Evolutionary conservation across 2,113 vertebrate genomes (phyloP), one percentile per base, ranked within the genome.

Genomic region (Pelodiscus sinensis): DNA sequence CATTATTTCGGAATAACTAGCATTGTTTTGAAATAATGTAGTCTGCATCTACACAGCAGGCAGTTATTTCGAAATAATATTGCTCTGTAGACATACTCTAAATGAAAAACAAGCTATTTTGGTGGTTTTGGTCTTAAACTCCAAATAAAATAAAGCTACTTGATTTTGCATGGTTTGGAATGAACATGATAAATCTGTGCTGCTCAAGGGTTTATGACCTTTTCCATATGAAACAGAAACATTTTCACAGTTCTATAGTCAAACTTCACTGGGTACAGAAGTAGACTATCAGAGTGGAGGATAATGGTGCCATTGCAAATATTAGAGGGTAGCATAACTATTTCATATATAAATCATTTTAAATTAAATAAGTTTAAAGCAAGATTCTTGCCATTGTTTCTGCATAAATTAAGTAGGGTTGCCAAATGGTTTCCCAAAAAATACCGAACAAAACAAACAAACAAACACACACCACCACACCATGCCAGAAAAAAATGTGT

Each of bases 341-440:
- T 87, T 9, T 21, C 57, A 57, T 55, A 15, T 2, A 44, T 71
- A 86, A 18, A 8, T 94, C 84, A 68, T 50, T 77, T 82, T 2
- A 68, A 4, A 82, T 81, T 31, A 93, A 92, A 88, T 77, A 87
- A 19, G 51, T 50, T 22, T 79, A 31, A 92, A 96, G 38, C 52
- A 92, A 24, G 90, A 89, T 7, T 68, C 15, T 68, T 8, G 5
- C 27, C 62, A 68, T 15, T 8, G 31, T 35, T 19, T 35, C 31
- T 8, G 8, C 16, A 35, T 68, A 13, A 65, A 65, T 44, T 44
- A 44, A 44, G 6, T 44, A 44, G 44, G 6, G 44, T 44, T 44
- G 44, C 44, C 44, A 44, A 6, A 44, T 44, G 44, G 44, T 44
- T 44, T 44, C 38, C 38, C 38, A 44, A 44, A 44, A 44, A 44